Conservation (phyloP, 2,888 invertebrate species). For the Scotopteryx bipunctaria region DNA sequence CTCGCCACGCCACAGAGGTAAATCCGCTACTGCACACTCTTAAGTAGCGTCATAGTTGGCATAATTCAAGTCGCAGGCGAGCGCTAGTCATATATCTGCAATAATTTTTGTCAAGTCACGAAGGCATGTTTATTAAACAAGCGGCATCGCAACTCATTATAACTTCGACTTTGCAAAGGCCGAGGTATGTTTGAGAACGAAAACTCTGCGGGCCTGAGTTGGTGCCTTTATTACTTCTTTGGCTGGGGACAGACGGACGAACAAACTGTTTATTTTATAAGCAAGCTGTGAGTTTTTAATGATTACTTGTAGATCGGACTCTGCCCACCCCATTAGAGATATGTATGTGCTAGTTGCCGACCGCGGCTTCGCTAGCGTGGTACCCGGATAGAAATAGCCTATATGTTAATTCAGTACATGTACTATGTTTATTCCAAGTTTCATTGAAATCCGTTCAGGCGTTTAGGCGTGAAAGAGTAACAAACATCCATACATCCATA, state of each 20-base stretch:
- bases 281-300: not conserved
- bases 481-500: too few relatives aligned
- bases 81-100: conserved; percentile 28
- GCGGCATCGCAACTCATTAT: conserved; percentile 59
- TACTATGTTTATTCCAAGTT: too few relatives aligned
- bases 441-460: too few relatives aligned
- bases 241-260: conserved; percentile 24
- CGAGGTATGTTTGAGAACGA: conserved; percentile 43
- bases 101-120: conserved; percentile 54
- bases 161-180: conserved; percentile 51
- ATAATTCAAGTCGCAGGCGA: not conserved
- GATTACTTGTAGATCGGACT: not conserved
- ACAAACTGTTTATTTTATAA: conserved; percentile 18
- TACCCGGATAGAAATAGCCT: too few relatives aligned
- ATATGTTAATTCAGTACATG: too few relatives aligned
- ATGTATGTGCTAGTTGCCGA: too few relatives aligned
- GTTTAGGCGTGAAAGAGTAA: too few relatives aligned
- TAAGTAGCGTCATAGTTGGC: not conserved
- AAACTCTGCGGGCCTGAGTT: conserved; percentile 36
- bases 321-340: not conserved
- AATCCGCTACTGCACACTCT: too few relatives aligned
- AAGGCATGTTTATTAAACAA: conserved; percentile 47
- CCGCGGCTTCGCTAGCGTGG: too few relatives aligned
- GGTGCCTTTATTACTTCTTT: conserved; percentile 43
- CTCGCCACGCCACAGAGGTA: too few relatives aligned